Evolutionary conservation across 2,113 vertebrate genomes (phyloP).

Genomic region (Pomatorhinus ruficollis): DNA sequence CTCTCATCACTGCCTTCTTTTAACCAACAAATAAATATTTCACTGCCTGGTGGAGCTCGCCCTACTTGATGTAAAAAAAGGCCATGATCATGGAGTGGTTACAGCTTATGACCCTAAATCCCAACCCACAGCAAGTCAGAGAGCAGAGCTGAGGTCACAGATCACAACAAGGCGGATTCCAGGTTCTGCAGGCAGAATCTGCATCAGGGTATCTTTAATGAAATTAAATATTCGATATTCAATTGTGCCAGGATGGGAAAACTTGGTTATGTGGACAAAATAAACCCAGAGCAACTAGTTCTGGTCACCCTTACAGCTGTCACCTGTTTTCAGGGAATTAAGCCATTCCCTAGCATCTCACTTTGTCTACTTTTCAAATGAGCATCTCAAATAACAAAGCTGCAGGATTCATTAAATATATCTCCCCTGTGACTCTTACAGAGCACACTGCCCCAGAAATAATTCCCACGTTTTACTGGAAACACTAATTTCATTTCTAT

Average conservation of each 20-base stretch:
- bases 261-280: neutral
- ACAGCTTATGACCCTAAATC: neutral
- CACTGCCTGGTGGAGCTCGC: neutral
- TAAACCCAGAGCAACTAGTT: neutral
- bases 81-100: neutral
- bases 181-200: neutral
- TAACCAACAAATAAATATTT: neutral
- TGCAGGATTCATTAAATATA: neutral
- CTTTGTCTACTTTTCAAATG: neutral
- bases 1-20: neutral
- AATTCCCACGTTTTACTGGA: neutral
- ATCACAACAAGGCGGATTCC: neutral
- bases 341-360: neutral
- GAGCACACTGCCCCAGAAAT: neutral
- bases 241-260: neutral
- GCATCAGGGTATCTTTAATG: neutral
- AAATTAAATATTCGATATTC: neutral
- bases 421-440: neutral
- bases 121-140: neutral
- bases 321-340: neutral
- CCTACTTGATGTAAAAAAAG: neutral
- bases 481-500: neutral
- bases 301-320: neutral
- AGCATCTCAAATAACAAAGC: neutral
- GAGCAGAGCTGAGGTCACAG: neutral